phyloP scores from a whole-genome alignment of 2,797 vertebrate genomes.

The Chelon auratus region DNA sequence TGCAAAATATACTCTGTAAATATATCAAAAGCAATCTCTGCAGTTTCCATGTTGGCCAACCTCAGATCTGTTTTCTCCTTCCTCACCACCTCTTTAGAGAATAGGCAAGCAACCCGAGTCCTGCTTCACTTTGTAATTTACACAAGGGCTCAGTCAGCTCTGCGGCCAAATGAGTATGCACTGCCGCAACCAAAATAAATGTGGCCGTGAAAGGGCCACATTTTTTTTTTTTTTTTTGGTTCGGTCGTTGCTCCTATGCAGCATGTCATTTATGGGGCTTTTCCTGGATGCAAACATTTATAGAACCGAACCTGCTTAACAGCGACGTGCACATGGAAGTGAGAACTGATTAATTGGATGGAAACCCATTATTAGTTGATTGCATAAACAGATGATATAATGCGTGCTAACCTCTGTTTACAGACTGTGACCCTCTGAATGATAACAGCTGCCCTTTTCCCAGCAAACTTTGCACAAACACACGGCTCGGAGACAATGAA shows the following conservation, averaged over 20 bases:
- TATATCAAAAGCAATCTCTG: constrained; percentile 65
- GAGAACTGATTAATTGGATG: constrained; percentile 51
- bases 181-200: constrained; percentile 79
- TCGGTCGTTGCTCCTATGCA: constrained; percentile 28
- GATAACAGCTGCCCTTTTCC: constrained; percentile 62
- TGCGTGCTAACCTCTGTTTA: constrained; percentile 55
- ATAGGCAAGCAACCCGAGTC: constrained; percentile 60
- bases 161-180: constrained; percentile 73
- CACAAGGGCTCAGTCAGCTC: constrained; percentile 81
- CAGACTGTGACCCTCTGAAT: constrained; percentile 44
- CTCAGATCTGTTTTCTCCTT: constrained; percentile 65
- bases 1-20: constrained; percentile 22
- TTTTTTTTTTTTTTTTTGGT: constrained; percentile 39
- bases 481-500: constrained; percentile 81
- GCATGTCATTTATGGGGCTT: constrained; percentile 73
- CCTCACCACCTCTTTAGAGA: constrained; percentile 72
- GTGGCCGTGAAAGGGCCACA: constrained; percentile 55
- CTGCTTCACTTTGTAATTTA: constrained; percentile 81
- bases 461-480: constrained; percentile 65
- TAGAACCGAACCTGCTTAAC: constrained; percentile 27
- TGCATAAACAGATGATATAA: constrained; percentile 19
- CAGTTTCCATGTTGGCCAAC: constrained; percentile 66
- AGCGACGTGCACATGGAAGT: constrained; percentile 13
- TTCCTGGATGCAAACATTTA: constrained; percentile 62
- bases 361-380: constrained; percentile 42